Conservation (phyloP, 2,888 invertebrate genomes). For the Torymus auratus region DNA sequence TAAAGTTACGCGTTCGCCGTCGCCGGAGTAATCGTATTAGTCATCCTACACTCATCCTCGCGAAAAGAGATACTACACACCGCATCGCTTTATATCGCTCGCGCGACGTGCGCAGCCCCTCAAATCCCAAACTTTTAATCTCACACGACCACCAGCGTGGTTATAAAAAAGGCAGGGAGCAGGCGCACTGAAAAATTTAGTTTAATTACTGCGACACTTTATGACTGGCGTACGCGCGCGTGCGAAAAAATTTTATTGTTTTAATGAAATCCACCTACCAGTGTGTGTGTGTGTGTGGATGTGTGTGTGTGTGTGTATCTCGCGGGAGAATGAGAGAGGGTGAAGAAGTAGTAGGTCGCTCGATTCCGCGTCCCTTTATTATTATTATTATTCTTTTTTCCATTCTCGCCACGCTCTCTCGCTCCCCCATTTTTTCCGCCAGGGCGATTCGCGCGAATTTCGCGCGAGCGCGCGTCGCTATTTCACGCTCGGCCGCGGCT, state of each 20-base stretch:
- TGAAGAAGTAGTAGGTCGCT: slow-evolving; percentile 13
- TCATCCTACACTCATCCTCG: too few relatives aligned
- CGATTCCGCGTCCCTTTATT: neutral
- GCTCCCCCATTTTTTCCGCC: neutral
- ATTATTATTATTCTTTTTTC: neutral
- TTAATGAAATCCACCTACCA: slow-evolving; percentile 29
- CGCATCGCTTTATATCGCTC: too few relatives aligned
- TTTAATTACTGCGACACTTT: slow-evolving; percentile 41
- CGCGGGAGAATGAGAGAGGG: too few relatives aligned
- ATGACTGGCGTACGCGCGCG: neutral
- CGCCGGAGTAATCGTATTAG: too few relatives aligned
- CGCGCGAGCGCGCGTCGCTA: too few relatives aligned
- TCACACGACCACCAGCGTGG: neutral
- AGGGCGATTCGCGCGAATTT: too few relatives aligned
- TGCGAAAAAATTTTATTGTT: slow-evolving; percentile 15
- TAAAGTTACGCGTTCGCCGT: too few relatives aligned
- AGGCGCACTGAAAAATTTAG: slow-evolving; percentile 37
- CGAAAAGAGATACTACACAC: too few relatives aligned
- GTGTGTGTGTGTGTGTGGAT: too few relatives aligned
- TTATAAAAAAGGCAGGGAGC: slow-evolving; percentile 2
- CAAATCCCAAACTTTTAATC: slow-evolving; percentile 1
- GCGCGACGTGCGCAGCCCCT: too few relatives aligned
- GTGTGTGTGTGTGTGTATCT: too few relatives aligned
- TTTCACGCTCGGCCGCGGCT: too few relatives aligned
- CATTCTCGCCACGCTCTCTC: neutral